A percentile compares a stretch with the other conserved stretches of the same genome.
phyloP scores from a whole-genome alignment of 2,797 vertebrate species.

The Sus cebifrons region DNA sequence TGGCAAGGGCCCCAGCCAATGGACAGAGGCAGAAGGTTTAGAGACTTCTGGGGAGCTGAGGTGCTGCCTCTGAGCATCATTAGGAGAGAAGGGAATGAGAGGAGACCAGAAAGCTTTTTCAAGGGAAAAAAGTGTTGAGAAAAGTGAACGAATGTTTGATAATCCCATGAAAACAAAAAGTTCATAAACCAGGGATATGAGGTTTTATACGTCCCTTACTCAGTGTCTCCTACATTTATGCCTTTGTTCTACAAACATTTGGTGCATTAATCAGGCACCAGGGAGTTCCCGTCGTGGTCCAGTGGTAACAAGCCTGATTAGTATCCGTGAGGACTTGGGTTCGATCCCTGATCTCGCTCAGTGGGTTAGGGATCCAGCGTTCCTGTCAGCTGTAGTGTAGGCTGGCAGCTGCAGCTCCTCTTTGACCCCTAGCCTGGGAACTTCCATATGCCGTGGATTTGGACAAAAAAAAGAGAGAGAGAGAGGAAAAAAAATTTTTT shows the following conservation, averaged over 20 bases:
- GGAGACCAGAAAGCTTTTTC: background rate
- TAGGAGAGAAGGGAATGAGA: background rate
- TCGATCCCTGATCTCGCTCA: too few relatives aligned
- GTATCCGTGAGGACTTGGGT: too few relatives aligned
- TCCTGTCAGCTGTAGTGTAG: too few relatives aligned
- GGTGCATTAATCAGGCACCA: background rate
- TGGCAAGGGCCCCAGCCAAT: background rate
- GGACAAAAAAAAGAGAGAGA: too few relatives aligned
- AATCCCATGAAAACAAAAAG: slow-evolving; percentile 40
- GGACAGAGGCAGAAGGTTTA: background rate
- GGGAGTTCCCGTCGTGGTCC: too few relatives aligned
- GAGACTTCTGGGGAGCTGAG: background rate
- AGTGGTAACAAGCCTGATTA: too few relatives aligned
- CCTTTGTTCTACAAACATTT: background rate
- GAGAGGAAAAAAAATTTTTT: too few relatives aligned
- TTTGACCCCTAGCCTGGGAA: too few relatives aligned
- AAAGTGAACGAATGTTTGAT: slow-evolving; percentile 53
- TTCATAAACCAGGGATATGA: background rate
- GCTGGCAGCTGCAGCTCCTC: too few relatives aligned
- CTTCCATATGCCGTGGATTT: too few relatives aligned
- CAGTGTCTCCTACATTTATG: background rate
- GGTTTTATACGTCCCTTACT: background rate
- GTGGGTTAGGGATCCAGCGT: too few relatives aligned
- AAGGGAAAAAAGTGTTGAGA: slow-evolving; percentile 38
- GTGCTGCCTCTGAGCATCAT: background rate